Percentiles rank a stretch among this genome's conserved stretches.
phyloP scores from a whole-genome alignment of 2,113 vertebrate genomes.

The Erythrocercus mccallii region DNA sequence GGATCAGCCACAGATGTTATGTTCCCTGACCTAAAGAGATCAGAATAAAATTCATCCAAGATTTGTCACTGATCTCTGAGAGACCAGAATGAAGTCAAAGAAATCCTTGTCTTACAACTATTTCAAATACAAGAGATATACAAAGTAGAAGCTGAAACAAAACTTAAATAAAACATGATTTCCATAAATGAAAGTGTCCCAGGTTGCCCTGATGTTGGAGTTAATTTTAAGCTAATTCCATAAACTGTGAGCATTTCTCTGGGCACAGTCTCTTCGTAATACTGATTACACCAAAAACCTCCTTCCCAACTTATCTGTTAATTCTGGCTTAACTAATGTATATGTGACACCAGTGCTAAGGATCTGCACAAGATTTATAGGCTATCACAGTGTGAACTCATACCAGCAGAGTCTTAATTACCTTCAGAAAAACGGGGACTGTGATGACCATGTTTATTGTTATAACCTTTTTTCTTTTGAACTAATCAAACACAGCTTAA shows the following conservation, averaged over 20 bases:
- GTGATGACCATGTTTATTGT: constrained; percentile 25
- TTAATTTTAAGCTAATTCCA: background rate
- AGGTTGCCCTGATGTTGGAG: background rate
- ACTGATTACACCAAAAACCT: background rate
- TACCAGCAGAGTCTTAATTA: constrained; percentile 13
- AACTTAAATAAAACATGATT: background rate
- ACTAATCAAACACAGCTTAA: constrained; percentile 26
- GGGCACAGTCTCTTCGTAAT: background rate
- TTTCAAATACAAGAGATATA: background rate
- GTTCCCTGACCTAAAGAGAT: background rate
- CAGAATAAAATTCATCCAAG: background rate
- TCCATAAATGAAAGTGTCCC: background rate
- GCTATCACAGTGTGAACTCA: background rate
- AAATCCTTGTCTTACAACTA: background rate
- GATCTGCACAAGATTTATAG: constrained; percentile 17
- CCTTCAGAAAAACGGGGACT: constrained; percentile 46
- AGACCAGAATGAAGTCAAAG: background rate
- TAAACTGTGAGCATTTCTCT: background rate
- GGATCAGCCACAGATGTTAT: background rate
- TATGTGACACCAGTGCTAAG: background rate
- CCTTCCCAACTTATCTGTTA: background rate
- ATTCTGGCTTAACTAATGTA: background rate
- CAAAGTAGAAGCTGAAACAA: background rate
- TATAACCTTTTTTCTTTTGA: background rate
- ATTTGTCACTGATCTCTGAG: background rate